A percentile compares a stretch with the other conserved stretches of the same genome.
These are phyloP conservation scores for Chrysomallon squamiferum DNA, from an alignment of 1,140 invertebrate species.

Conservation along the genomic window DNA sequence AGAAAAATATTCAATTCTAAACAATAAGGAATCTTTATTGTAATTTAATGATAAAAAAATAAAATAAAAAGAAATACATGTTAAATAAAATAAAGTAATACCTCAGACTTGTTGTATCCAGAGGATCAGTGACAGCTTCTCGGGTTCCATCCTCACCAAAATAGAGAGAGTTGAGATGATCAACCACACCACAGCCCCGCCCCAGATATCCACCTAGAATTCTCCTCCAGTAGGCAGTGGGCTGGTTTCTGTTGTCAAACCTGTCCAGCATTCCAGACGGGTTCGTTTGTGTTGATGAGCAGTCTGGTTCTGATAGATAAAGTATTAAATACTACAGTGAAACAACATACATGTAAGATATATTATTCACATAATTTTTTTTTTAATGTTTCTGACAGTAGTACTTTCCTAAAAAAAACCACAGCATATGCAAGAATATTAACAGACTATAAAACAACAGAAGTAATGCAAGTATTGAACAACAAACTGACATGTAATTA, in stretches of 20 bases:
- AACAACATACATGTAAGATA: no score
- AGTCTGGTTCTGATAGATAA: constrained; percentile 29
- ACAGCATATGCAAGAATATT: no score
- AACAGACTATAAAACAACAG: no score
- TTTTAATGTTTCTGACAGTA: no score
- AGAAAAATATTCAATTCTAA: neutral
- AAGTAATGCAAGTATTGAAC: no score
- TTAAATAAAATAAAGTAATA: no score
- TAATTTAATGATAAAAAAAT: no score
- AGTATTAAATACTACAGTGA: no score
- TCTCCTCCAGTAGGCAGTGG: constrained; percentile 49
- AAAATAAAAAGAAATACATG: no score
- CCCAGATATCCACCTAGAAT: constrained; percentile 53
- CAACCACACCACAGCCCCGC: constrained; percentile 53
- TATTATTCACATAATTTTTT: no score
- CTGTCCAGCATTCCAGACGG: constrained; percentile 53
- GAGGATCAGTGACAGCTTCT: constrained; percentile 51
- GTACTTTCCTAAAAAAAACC: no score
- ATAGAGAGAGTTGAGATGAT: constrained; percentile 54
- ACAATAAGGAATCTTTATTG: neutral
- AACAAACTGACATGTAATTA: no score
- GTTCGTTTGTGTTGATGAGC: constrained; percentile 26
- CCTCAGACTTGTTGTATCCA: constrained; percentile 53
- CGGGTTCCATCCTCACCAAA: constrained; percentile 54
- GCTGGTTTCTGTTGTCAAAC: constrained; percentile 58